Evolutionary conservation across 1,140 invertebrate species (phyloP).

Genomic region (Planococcus citri): DNA sequence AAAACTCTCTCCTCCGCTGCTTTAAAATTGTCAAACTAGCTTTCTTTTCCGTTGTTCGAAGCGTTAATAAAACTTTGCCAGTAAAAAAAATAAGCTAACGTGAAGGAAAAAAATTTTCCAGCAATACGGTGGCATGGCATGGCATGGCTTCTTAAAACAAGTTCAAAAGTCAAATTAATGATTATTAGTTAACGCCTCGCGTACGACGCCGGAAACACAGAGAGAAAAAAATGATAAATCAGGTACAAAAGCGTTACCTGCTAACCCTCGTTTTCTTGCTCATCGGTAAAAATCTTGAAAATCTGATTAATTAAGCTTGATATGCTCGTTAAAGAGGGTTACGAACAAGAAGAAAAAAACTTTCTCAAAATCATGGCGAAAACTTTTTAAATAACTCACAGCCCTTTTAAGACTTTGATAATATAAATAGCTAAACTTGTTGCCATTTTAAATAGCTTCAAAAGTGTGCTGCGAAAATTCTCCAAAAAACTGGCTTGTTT

Average conservation of each 20-base stretch:
- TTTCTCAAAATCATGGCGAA: background rate
- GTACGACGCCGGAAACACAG: too few species aligned
- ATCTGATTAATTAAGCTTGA: background rate
- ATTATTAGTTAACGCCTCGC: background rate
- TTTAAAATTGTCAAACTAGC: too few species aligned
- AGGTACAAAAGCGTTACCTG: background rate
- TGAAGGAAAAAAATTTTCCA: too few species aligned
- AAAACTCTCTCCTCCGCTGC: too few species aligned
- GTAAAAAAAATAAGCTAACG: too few species aligned
- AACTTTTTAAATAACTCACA: background rate
- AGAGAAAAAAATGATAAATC: background rate
- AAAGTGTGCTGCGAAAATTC: background rate
- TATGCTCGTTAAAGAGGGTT: background rate
- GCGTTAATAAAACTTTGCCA: too few species aligned
- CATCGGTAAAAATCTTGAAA: background rate
- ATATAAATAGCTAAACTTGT: conserved; percentile 8
- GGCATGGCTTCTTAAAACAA: background rate
- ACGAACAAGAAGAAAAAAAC: background rate
- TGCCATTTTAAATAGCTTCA: background rate
- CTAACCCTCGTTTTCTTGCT: background rate
- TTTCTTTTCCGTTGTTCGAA: too few species aligned
- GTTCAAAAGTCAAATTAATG: conserved; percentile 7
- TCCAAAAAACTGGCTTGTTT: background rate
- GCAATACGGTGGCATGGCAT: too few species aligned
- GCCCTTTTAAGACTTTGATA: conserved; percentile 5